Conservation (phyloP, 2,797 vertebrate species). For the Vespertilio murinus region DNA sequence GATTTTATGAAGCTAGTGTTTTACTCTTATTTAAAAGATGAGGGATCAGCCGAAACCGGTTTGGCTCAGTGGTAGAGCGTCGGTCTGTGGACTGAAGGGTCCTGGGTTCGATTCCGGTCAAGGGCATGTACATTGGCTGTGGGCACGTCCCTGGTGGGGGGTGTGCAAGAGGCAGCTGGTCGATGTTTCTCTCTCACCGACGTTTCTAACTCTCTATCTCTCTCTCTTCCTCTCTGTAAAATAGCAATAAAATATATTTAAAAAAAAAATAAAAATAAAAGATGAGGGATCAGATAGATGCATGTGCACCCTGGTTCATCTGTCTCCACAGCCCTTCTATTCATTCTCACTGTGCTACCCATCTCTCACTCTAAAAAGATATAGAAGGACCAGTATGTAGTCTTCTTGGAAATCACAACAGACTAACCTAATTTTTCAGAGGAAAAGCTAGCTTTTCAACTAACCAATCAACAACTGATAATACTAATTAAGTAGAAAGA, state of each 20-base stretch:
- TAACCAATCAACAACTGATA: neutral
- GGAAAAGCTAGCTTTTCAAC: neutral
- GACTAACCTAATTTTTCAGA: slow-evolving; percentile 14
- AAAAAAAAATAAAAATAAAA: too few species aligned
- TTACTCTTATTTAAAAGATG: neutral
- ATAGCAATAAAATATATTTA: too few species aligned
- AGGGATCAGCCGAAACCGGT: too few species aligned
- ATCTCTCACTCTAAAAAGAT: neutral
- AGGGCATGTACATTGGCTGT: too few species aligned
- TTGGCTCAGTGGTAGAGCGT: too few species aligned
- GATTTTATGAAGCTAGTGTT: neutral
- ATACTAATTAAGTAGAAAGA: neutral
- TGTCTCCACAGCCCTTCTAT: neutral
- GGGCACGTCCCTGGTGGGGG: too few species aligned
- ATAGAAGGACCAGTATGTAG: neutral
- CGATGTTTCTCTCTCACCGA: too few species aligned
- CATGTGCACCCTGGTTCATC: neutral
- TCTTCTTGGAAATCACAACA: neutral
- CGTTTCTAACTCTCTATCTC: too few species aligned
- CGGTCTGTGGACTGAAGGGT: too few species aligned
- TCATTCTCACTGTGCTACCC: accelerated
- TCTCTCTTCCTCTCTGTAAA: too few species aligned
- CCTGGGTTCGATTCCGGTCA: too few species aligned
- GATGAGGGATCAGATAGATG: neutral
- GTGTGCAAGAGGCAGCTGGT: too few species aligned